Evolutionary conservation across 2,113 vertebrate genomes (phyloP), one percentile per base, ranked within the genome.

Genomic region (Corydoras maculifer): DNA sequence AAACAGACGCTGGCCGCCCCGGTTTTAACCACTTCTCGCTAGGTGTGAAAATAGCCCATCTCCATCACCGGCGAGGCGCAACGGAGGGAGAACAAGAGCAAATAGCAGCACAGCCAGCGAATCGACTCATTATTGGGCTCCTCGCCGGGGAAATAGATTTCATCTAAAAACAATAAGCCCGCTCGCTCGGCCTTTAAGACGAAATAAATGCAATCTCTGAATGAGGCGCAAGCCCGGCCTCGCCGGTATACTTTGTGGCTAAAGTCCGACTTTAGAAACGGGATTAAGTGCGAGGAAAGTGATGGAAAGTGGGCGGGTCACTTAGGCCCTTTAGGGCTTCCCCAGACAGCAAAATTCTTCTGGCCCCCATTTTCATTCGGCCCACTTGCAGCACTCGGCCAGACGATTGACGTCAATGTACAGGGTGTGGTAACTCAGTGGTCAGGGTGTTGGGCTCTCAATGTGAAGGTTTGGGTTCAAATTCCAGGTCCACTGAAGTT

Each of bases 1-100:
- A 98, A 98, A 97, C 94, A 91, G 83, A 86, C 85, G 85, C 90
- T 87, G 85, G 88, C 89, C 89, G 87, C 87, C 59, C 80, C 75
- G 86, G 86, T 88, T 89, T 87, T 86, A 86, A 74, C 82, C 83
- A 77, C 81, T 86, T 85, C 78, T 84, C 84, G 81, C 81, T 81
- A 83, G 72, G 78, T 83, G 77, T 82, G 82, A 79, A 90, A 90
- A 89, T 88, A 87, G 86, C 86, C 82, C 75, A 77, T 75, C 86
- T 89, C 88, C 86, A 88, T 90, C 88, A 89, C 84, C 78, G 83
- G 84, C 83, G 85, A 84, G 18, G 85, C 87, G 86, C 85, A 90
- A 91, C 84, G 89, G 70, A 79, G 77, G 65, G 82, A 88, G 89
- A 91, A 90, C 86, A 84, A 43, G 87, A 84, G 90, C 88, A 91